These are phyloP conservation scores for Trypoxylon attenuatum DNA, from an alignment of 2,888 invertebrate species.

Conservation along the genomic window DNA sequence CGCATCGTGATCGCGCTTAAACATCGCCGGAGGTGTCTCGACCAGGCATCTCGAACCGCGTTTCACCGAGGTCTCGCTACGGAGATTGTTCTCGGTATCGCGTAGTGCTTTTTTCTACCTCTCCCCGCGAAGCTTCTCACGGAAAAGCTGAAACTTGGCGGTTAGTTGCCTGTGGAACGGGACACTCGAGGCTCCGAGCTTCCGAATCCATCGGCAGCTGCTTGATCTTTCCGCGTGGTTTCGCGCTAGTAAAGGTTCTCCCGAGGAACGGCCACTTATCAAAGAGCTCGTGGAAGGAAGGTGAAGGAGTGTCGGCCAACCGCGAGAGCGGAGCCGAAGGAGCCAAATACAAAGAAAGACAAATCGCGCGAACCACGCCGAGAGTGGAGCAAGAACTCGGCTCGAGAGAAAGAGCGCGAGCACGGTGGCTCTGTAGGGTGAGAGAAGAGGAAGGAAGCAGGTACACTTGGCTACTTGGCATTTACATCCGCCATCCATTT, in stretches of 20 bases:
- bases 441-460: slow-evolving; percentile 20
- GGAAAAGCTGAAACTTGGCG: too few species aligned
- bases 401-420: slow-evolving; percentile 34
- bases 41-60: not conserved
- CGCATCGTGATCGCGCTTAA: too few species aligned
- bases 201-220: slow-evolving; percentile 58
- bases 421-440: slow-evolving; percentile 10
- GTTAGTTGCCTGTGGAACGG: too few species aligned
- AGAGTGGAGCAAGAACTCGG: slow-evolving; percentile 18
- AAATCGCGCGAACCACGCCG: slow-evolving; percentile 24
- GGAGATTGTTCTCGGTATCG: too few species aligned
- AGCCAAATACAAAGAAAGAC: slow-evolving; percentile 34
- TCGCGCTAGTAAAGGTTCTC: slow-evolving; percentile 47
- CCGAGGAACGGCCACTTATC: slow-evolving; percentile 54
- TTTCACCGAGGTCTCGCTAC: too few species aligned
- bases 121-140: too few species aligned
- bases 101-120: too few species aligned
- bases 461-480: slow-evolving; percentile 64
- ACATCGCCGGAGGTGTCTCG: not conserved
- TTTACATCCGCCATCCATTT: slow-evolving; percentile 66
- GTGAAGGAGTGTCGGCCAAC: slow-evolving; percentile 24
- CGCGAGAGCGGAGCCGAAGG: slow-evolving; percentile 35
- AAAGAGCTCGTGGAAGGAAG: too few species aligned
- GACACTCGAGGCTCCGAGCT: too few species aligned
- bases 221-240: slow-evolving; percentile 58